Evolutionary conservation across 2,888 invertebrate genomes (phyloP).

Genomic region (Cryptocheilus praepositus): DNA sequence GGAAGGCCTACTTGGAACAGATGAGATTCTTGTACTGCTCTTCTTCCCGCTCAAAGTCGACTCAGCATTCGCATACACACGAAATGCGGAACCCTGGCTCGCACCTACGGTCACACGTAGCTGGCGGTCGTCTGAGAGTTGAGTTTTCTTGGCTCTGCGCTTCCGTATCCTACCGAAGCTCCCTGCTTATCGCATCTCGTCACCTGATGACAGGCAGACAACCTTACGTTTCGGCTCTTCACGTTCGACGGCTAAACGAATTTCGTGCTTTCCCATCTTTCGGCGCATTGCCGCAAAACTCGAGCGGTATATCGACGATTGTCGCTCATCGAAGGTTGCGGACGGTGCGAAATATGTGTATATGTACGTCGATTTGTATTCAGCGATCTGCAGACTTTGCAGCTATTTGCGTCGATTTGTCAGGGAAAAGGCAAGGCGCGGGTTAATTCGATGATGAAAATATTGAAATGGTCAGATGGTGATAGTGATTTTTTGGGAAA

Average conservation of each 20-base stretch:
- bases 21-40: conserved; percentile 37
- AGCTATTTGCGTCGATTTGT: no score
- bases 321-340: not conserved
- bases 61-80: conserved; percentile 41
- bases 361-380: no score
- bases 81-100: no score
- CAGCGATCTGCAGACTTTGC: no score
- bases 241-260: conserved; percentile 2
- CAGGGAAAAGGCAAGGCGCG: no score
- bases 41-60: conserved; percentile 31
- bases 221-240: not conserved
- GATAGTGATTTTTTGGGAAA: no score
- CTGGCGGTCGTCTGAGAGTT: not conserved
- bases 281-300: not conserved
- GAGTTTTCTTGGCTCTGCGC: not conserved
- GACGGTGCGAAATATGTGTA: not conserved
- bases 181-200: conserved; percentile 3
- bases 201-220: not conserved
- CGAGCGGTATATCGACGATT: not conserved
- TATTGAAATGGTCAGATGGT: no score
- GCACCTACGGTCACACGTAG: not conserved
- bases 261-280: not conserved
- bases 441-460: no score
- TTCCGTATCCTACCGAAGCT: not conserved
- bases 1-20: conserved; percentile 30